phyloP scores from a whole-genome alignment of 1,140 invertebrate species.

The Bathynomus jamesi region DNA sequence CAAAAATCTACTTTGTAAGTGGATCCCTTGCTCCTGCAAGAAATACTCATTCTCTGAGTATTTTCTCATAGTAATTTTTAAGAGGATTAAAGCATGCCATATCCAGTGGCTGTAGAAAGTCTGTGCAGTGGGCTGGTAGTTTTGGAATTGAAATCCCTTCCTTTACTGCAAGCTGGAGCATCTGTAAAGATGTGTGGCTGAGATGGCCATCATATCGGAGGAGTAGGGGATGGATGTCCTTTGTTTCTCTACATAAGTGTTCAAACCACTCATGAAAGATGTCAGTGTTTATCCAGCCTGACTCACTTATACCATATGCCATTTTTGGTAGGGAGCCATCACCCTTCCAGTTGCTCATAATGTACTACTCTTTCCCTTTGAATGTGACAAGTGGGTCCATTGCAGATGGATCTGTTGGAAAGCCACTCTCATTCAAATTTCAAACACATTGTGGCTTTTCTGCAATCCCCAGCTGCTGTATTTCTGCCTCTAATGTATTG shows the following conservation, averaged over 20 bases:
- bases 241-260: background rate
- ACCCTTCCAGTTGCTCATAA: too few species aligned
- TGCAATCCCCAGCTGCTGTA: background rate
- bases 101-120: slow-evolving; percentile 9
- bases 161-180: background rate
- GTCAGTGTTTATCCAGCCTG: background rate
- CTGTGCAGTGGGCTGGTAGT: background rate
- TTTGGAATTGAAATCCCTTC: background rate
- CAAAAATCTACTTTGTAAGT: background rate
- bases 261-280: background rate
- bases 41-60: background rate
- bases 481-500: background rate
- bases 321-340: background rate
- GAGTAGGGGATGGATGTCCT: background rate
- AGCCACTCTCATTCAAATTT: background rate
- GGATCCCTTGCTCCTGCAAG: background rate
- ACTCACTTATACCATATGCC: background rate
- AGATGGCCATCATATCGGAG: background rate
- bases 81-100: slow-evolving; percentile 6
- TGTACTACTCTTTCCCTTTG: too few species aligned
- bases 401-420: background rate
- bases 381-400: background rate
- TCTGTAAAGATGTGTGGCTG: background rate
- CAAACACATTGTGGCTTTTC: background rate
- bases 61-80: background rate